Evolutionary conservation across 2,113 vertebrate species (phyloP), one percentile per base, ranked within the genome.

Genomic region (Embiotoca jacksoni): DNA sequence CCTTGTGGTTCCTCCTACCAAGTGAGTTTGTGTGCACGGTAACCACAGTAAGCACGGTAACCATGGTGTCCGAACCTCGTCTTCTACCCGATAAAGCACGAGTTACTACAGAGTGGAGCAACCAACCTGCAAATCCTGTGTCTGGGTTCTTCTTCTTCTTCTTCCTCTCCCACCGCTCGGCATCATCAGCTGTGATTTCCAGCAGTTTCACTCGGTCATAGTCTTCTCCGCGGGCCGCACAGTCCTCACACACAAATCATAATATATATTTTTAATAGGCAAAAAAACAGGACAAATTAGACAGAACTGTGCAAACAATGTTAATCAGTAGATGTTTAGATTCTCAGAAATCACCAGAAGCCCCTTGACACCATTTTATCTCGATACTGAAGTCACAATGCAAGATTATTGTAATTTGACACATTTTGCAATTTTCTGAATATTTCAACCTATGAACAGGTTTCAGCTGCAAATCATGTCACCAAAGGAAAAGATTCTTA

Each of bases 71-170:
- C 1, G 2, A 7, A 11, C 49, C 6, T 11, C 16, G 41, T 56
- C 31, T 71, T 7, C 13, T 3, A 6, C 10, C 7, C 15, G 3
- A 9, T 15, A 33, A 52, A 59, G 7, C 5, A 30, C n/a, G 6
- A 44, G 30, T 14, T 49, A 33, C 6, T 31, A 76, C 14, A 11
- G 5, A 23, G 6, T 14, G 3, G 49, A 54, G 37, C 16, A 44
- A 13, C 91, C 30, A 58, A 99, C 98, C 98, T 94, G 98, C 97
- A 91, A 99, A 99, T 0, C 98, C 98, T 1, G 95, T 92, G 63
- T 99, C 98, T 0, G 98, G 97, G 41, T 99, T 98, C 69, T 95
- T 99, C 92, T 92, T 98, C 91, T 94, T 99, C 64, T 95, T 99
- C 76, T 97, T 99, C 79, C 95, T 97, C 79, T 98, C 97, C 96